These are phyloP conservation scores for Melanotaenia boesemani DNA, from an alignment of 2,797 vertebrate species.

Conservation along the genomic window DNA sequence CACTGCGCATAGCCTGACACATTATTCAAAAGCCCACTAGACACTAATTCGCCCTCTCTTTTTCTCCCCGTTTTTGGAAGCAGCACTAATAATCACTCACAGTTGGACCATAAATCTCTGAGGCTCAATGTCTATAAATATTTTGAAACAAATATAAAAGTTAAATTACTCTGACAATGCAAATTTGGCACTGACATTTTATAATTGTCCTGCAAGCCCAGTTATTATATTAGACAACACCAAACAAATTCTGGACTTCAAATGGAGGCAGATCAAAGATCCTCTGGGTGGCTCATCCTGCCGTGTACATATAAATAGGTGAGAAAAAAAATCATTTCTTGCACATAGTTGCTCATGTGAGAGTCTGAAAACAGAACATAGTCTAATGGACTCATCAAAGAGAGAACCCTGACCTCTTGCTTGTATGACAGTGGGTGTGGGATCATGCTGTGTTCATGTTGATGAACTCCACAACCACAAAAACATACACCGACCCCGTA, in stretches of 20 bases:
- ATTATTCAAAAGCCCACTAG: background rate
- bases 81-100: constrained; percentile 44
- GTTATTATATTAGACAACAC: constrained; percentile 19
- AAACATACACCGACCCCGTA: constrained; percentile 28
- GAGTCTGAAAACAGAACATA: constrained; percentile 37
- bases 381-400: constrained; percentile 66
- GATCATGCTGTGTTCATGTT: constrained; percentile 37
- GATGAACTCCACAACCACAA: constrained; percentile 33
- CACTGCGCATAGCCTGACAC: background rate
- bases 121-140: constrained; percentile 51
- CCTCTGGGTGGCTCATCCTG: constrained; percentile 9
- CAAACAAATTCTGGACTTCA: constrained; percentile 29
- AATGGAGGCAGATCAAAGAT: constrained; percentile 52
- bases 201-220: constrained; percentile 20
- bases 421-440: constrained; percentile 4
- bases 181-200: constrained; percentile 30
- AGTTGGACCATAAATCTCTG: constrained; percentile 43
- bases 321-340: background rate
- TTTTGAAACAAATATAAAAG: constrained; percentile 51
- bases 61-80: constrained; percentile 38
- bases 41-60: constrained; percentile 27
- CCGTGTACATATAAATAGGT: constrained; percentile 6
- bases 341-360: constrained; percentile 13
- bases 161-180: constrained; percentile 23
- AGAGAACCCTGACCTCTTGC: constrained; percentile 38